phyloP scores from a whole-genome alignment of 2,797 vertebrate genomes.

The Sylvilagus floridanus region DNA sequence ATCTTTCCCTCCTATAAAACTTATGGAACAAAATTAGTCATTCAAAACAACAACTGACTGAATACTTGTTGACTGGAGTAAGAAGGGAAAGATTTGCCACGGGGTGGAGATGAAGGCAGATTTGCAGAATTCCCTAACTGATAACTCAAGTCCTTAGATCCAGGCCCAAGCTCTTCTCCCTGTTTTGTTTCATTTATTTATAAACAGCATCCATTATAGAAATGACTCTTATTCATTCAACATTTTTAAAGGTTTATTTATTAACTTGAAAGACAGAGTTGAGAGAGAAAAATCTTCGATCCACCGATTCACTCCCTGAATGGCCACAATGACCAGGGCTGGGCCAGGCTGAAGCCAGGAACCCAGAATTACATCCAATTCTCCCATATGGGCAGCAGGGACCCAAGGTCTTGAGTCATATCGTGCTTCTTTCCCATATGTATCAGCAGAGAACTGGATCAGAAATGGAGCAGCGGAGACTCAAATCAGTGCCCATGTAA shows the following conservation, averaged over 20 bases:
- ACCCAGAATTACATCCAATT: too few species aligned
- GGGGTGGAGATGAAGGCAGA: neutral
- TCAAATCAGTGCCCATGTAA: too few species aligned
- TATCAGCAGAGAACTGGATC: too few species aligned
- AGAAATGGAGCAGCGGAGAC: too few species aligned
- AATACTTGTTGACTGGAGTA: neutral
- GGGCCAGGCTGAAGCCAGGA: too few species aligned
- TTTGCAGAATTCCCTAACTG: neutral
- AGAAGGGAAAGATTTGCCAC: neutral
- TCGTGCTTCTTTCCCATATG: too few species aligned
- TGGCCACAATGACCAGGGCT: too few species aligned
- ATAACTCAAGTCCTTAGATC: neutral
- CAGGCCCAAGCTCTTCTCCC: neutral
- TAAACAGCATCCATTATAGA: neutral
- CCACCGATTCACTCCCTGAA: too few species aligned
- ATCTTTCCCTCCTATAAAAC: conserved; percentile 38
- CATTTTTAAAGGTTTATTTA: neutral
- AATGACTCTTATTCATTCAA: neutral
- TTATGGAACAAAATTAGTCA: conserved; percentile 66
- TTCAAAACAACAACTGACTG: conserved; percentile 6
- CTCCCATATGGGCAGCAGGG: too few species aligned
- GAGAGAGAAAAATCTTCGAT: too few species aligned
- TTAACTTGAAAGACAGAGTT: neutral
- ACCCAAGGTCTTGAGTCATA: too few species aligned
- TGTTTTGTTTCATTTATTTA: neutral